These are phyloP conservation scores for Bostrychus sinensis DNA, from an alignment of 2,113 vertebrate genomes.

Conservation along the genomic window DNA sequence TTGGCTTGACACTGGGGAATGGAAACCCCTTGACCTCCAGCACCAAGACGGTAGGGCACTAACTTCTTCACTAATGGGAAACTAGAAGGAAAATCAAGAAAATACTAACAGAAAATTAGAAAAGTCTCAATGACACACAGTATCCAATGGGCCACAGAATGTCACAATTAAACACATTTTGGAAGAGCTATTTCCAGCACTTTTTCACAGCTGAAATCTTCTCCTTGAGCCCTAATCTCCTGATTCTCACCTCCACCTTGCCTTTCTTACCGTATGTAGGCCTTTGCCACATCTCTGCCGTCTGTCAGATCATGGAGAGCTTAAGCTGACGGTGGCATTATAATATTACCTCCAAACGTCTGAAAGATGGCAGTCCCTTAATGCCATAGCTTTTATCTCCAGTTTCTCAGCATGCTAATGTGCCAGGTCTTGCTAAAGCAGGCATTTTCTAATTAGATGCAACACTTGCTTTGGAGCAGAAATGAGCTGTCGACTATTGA, in stretches of 20 bases:
- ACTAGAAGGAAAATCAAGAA: too few species aligned
- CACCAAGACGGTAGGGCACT: too few species aligned
- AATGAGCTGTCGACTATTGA: slow-evolving; percentile 38
- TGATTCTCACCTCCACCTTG: slow-evolving; percentile 31
- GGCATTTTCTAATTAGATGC: slow-evolving; percentile 45
- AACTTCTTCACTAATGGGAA: too few species aligned
- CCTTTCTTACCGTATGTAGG: background rate
- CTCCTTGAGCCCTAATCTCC: slow-evolving; percentile 32
- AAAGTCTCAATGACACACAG: too few species aligned
- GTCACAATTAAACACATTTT: background rate
- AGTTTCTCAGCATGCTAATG: slow-evolving; percentile 31
- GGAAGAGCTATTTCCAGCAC: too few species aligned
- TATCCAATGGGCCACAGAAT: too few species aligned
- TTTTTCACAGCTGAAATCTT: background rate
- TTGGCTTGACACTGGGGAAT: too few species aligned
- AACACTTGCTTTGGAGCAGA: slow-evolving; percentile 16
- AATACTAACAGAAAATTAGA: too few species aligned
- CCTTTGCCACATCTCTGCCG: slow-evolving; percentile 25
- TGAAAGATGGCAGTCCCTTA: slow-evolving; percentile 57
- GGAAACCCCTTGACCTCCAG: too few species aligned
- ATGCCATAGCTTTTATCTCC: slow-evolving; percentile 62
- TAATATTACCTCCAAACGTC: slow-evolving; percentile 67
- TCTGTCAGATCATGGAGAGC: slow-evolving; percentile 40
- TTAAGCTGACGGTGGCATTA: slow-evolving; percentile 67
- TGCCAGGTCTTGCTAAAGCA: slow-evolving; percentile 13